Evolutionary conservation across 2,797 vertebrate species (phyloP).

Genomic region (Tokudaia tokunoshimensis): DNA sequence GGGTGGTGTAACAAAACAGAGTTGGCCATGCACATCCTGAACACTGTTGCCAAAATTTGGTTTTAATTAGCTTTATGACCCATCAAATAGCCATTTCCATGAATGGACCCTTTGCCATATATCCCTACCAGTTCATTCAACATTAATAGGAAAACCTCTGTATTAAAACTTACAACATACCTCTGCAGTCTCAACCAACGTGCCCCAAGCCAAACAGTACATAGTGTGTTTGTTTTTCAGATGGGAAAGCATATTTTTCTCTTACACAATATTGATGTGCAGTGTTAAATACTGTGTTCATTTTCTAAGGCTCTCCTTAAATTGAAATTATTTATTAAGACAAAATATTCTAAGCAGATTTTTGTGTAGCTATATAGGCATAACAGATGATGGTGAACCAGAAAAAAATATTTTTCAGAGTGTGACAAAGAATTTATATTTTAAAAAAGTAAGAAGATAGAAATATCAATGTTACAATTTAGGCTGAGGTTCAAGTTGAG

Average conservation of each 20-base stretch:
- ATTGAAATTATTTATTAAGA: slow-evolving; percentile 58
- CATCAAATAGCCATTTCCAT: slow-evolving; percentile 69
- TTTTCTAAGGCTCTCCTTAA: slow-evolving; percentile 53
- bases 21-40: slow-evolving; percentile 61
- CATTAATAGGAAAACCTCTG: slow-evolving; percentile 50
- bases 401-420: slow-evolving; percentile 5
- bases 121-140: slow-evolving; percentile 32
- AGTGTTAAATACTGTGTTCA: slow-evolving; percentile 29
- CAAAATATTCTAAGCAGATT: slow-evolving; percentile 36
- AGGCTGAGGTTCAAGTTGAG: neutral
- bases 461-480: slow-evolving; percentile 10
- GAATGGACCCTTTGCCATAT: slow-evolving; percentile 52
- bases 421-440: neutral
- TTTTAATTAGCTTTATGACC: slow-evolving; percentile 80
- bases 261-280: neutral
- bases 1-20: slow-evolving; percentile 69
- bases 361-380: slow-evolving; percentile 20
- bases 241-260: slow-evolving; percentile 58
- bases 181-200: slow-evolving; percentile 1
- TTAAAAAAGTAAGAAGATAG: neutral
- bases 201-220: slow-evolving; percentile 23
- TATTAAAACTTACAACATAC: slow-evolving; percentile 50
- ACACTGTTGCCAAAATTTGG: slow-evolving; percentile 70
- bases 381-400: neutral
- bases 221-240: slow-evolving; percentile 11